Evolutionary conservation across 2,888 invertebrate species (phyloP).

Genomic region (Drosophila testacea): DNA sequence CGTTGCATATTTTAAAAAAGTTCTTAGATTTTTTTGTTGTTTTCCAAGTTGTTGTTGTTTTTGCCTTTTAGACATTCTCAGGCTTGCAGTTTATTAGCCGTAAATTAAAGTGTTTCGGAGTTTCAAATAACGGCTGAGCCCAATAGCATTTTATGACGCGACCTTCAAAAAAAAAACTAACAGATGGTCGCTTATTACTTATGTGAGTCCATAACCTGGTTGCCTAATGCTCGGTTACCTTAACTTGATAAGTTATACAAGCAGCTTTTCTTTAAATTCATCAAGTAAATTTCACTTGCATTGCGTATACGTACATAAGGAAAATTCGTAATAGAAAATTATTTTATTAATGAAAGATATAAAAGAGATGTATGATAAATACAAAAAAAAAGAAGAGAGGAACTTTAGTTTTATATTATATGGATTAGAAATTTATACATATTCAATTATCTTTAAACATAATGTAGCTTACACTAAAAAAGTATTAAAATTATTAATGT

Average conservation of each 20-base stretch:
- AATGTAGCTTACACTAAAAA: no score
- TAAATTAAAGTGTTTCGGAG: constrained; percentile 64
- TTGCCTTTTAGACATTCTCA: constrained; percentile 39
- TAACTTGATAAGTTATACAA: constrained; percentile 10
- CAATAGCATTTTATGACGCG: constrained; percentile 55
- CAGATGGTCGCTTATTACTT: constrained; percentile 19
- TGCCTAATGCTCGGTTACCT: constrained; percentile 5
- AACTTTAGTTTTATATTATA: no score
- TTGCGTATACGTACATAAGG: background rate
- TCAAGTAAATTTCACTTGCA: background rate
- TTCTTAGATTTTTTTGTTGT: constrained; percentile 36
- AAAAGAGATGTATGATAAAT: no score
- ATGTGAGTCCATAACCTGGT: constrained; percentile 6
- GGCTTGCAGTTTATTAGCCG: constrained; percentile 73
- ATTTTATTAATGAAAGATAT: no score
- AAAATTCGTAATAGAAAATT: background rate
- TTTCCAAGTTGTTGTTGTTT: constrained; percentile 32
- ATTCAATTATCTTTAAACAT: no score
- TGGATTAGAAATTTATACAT: no score
- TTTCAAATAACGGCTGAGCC: constrained; percentile 62
- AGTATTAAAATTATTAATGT: no score
- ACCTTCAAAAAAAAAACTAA: constrained; percentile 36
- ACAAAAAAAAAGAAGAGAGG: no score
- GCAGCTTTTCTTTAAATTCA: background rate
- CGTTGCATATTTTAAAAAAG: constrained; percentile 80